Evolutionary conservation across 2,797 vertebrate genomes (phyloP).

Genomic region (Mionectes olivaceus): DNA sequence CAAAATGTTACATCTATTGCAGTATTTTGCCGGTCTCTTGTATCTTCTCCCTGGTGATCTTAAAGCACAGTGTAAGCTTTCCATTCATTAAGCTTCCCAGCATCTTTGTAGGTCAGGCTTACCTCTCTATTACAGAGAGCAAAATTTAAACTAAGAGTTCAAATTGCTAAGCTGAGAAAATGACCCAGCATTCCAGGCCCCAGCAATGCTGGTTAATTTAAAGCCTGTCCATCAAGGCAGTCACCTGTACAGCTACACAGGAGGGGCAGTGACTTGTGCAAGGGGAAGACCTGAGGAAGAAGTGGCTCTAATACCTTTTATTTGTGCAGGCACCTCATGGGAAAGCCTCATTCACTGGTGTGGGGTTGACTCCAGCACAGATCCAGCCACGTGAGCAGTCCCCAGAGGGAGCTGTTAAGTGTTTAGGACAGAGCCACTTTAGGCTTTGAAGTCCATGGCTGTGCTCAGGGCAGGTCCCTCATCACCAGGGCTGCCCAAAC

Average conservation of each 20-base stretch:
- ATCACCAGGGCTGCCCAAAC: fast-evolving
- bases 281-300: background rate
- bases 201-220: background rate
- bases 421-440: background rate
- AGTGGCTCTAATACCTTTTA: background rate
- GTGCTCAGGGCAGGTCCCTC: background rate
- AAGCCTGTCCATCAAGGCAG: background rate
- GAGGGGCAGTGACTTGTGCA: background rate
- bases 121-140: background rate
- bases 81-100: background rate
- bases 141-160: background rate
- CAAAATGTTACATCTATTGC: background rate
- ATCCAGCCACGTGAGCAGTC: background rate
- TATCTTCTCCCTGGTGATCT: background rate
- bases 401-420: background rate
- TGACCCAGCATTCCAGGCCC: background rate
- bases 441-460: background rate
- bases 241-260: background rate
- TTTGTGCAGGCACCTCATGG: background rate
- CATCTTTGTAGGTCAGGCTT: background rate
- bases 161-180: background rate
- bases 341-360: background rate
- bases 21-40: background rate
- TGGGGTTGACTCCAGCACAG: background rate
- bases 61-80: background rate